Evolutionary conservation across 1,140 invertebrate species (phyloP), one percentile per base, ranked within the genome.

Genomic region (Drosophila eugracilis): DNA sequence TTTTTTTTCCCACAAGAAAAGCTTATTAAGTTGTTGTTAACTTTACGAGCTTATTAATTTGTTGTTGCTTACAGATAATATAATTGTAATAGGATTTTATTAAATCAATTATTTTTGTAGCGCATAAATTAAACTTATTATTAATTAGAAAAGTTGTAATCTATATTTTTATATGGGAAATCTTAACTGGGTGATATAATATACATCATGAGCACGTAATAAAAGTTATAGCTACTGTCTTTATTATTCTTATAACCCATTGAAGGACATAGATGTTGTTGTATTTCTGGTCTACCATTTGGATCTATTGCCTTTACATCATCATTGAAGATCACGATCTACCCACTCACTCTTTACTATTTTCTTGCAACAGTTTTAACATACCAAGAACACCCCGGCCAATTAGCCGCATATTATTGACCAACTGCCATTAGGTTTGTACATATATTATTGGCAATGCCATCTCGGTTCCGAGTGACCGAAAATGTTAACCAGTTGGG

Each of bases 401-500:
- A 37, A 17, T 36, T 60, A 24, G 24, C 5, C 28, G 22, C 41
- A 62, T 28, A 47, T 37, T 62, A 37, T 65, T 47, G 60, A 32
- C 55, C 60, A 65, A 65, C 39, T 47, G n/a, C 30, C 47, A 62
- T 28, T 28, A 37, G 62, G 62, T 30, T 62, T 58, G 55, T 58
- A 58, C 37, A 24, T 34, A 42, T 41, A 34, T 42, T 67, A 53
- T 67, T 52, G 45, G 45, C 34, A 66, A 67, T 67, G 59, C 45
- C 60, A 67, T 22, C 39, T 22, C 37, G 42, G 65, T 44, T 69
- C 47, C 47, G 30, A 50, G 26, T 39, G 44, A 65, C 47, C 65
- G 45, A 69, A 69, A 67, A 67, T 67, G 59, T 49, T 48, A 37
- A 37, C 44, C 44, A 17, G 22, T n/a, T 0, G 55, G 15, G n/a